These are phyloP conservation scores for Melipona bicolor DNA, from an alignment of 2,888 invertebrate genomes.

Conservation along the genomic window DNA sequence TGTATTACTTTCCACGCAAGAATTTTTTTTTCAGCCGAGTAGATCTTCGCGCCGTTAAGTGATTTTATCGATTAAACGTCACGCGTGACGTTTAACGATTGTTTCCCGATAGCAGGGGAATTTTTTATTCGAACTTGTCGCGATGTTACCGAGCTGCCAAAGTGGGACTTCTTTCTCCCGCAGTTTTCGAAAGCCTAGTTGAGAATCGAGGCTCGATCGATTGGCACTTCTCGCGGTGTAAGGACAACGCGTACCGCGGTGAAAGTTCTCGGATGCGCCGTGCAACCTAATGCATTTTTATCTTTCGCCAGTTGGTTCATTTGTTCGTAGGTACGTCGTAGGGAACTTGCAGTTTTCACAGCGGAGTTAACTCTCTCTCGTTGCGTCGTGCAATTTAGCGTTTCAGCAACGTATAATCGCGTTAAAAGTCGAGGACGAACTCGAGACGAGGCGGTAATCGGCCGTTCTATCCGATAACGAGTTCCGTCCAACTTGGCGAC, in stretches of 20 bases:
- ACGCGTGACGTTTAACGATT: neutral
- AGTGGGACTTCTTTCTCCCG: neutral
- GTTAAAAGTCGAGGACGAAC: conserved; percentile 77
- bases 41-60: conserved; percentile 25
- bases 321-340: conserved; percentile 49
- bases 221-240: neutral
- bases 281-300: conserved; percentile 13
- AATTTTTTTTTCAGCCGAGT: neutral
- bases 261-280: neutral
- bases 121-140: neutral
- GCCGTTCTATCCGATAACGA: conserved; percentile 76
- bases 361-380: conserved; percentile 67
- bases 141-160: neutral
- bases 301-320: conserved; percentile 25
- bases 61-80: conserved; percentile 28
- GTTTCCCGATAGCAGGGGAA: neutral
- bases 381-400: conserved; percentile 68
- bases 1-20: neutral
- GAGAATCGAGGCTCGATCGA: no score
- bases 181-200: neutral
- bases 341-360: conserved; percentile 62
- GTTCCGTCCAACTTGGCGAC: conserved; percentile 72
- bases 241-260: neutral
- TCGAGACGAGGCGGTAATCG: conserved; percentile 75
- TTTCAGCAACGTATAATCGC: conserved; percentile 73